A percentile compares a stretch with the other conserved stretches of the same genome.
Evolutionary conservation across 1,140 invertebrate genomes (phyloP).

Genomic region (Andrena cerasifolii): DNA sequence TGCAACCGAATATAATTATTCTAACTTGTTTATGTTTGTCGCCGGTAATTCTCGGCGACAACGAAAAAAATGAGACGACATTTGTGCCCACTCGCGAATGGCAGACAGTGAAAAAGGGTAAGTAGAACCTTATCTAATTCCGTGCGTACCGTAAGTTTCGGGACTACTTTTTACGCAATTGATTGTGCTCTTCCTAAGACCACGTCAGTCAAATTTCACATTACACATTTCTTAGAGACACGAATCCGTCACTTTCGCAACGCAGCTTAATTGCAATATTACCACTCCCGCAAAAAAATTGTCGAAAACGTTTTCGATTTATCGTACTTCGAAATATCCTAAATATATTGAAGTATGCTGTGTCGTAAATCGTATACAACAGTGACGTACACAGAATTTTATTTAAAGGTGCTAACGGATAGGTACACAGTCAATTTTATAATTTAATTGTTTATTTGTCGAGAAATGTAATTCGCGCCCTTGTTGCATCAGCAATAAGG

Average conservation of each 20-base stretch:
- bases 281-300: background rate
- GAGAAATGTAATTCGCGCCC: background rate
- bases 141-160: background rate
- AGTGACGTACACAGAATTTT: conserved; percentile 33
- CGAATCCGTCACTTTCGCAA: background rate
- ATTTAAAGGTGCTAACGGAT: conserved; percentile 3
- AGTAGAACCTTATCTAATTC: conserved; percentile 26
- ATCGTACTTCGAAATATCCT: background rate
- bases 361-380: conserved; percentile 10
- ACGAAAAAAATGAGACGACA: conserved; percentile 72
- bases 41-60: conserved; percentile 23
- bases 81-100: conserved; percentile 85
- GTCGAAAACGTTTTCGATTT: background rate
- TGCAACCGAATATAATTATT: conserved; percentile 52
- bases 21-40: conserved; percentile 39
- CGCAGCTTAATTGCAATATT: too few relatives aligned
- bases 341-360: conserved; percentile 5
- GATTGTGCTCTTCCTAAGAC: conserved; percentile 37
- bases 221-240: background rate
- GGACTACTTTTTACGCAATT: conserved; percentile 63
- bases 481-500: background rate
- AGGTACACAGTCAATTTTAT: background rate
- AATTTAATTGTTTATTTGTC: background rate
- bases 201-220: conserved; percentile 68
- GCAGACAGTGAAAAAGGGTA: conserved; percentile 85